These are phyloP conservation scores for Oxyscelio sp. DNA, from an alignment of 2,888 invertebrate genomes.

Conservation along the genomic window DNA sequence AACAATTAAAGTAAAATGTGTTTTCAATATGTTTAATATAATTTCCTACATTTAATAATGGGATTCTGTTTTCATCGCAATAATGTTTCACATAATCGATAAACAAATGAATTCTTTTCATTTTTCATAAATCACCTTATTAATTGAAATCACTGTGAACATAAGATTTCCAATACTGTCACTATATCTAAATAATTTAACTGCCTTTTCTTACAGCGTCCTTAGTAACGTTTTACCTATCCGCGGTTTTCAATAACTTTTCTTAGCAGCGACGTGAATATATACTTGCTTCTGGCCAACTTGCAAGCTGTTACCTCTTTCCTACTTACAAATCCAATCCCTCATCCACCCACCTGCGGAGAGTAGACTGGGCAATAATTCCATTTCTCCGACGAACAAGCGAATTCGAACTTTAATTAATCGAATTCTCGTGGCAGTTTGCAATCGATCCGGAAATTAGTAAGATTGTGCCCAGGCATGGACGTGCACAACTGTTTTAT, in stretches of 20 bases:
- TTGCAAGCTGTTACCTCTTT: constrained; percentile 82
- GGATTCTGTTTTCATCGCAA: too few species aligned
- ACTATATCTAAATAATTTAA: constrained; percentile 58
- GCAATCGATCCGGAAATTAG: constrained; percentile 82
- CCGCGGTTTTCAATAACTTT: constrained; percentile 75
- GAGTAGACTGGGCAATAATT: constrained; percentile 83
- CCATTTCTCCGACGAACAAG: constrained; percentile 84
- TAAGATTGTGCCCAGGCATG: constrained; percentile 80
- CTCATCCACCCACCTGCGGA: constrained; percentile 67
- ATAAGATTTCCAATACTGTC: constrained; percentile 39
- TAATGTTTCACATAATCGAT: too few species aligned
- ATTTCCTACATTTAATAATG: too few species aligned
- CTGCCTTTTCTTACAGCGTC: constrained; percentile 56
- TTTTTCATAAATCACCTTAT: too few species aligned
- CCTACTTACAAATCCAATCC: constrained; percentile 65
- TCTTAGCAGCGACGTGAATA: constrained; percentile 70
- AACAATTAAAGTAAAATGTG: too few species aligned
- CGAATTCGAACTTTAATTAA: constrained; percentile 87
- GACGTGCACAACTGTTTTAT: constrained; percentile 56
- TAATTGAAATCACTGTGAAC: too few species aligned
- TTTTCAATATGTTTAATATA: too few species aligned
- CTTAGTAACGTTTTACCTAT: constrained; percentile 59
- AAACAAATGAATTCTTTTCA: too few species aligned
- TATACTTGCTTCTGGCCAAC: constrained; percentile 75
- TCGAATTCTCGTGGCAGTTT: constrained; percentile 82